Conservation (phyloP, 2,797 vertebrate genomes). For the Poliocrania exsul region DNA sequence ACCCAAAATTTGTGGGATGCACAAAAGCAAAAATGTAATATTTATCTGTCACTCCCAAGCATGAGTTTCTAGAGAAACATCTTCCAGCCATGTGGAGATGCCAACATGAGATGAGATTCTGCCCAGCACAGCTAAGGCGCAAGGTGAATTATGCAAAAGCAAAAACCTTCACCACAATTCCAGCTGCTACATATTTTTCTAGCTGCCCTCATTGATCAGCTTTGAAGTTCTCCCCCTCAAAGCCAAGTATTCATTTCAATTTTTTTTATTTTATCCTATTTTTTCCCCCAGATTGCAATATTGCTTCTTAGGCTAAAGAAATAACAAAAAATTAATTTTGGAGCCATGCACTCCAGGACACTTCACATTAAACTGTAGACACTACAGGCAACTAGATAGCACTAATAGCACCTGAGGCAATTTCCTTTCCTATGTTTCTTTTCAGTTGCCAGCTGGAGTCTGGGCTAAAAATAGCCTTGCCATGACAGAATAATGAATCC, state of each 20-base stretch:
- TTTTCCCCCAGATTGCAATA: not conserved
- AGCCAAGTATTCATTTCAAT: not conserved
- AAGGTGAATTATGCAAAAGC: not conserved
- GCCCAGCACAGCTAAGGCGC: not conserved
- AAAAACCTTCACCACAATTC: not conserved
- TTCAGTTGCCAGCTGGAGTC: constrained; percentile 48
- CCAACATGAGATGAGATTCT: not conserved
- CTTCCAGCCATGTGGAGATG: not conserved
- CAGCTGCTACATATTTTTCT: not conserved
- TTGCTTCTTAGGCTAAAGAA: constrained; percentile 27
- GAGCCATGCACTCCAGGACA: constrained; percentile 25
- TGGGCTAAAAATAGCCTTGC: constrained; percentile 45
- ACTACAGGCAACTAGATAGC: constrained; percentile 30
- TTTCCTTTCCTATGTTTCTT: constrained; percentile 56
- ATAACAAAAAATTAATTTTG: constrained; percentile 17
- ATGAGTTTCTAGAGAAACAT: not conserved
- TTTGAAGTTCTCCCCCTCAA: not conserved
- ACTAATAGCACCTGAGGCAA: constrained; percentile 55
- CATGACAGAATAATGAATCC: constrained; percentile 61
- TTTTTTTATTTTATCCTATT: not conserved
- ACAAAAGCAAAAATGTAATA: not conserved
- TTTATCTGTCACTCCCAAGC: not conserved
- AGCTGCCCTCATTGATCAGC: not conserved
- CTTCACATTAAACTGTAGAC: constrained; percentile 31
- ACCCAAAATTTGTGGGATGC: not conserved